Base-by-base conservation (phyloP, 2,113 vertebrate genomes). In the Pygoscelis adeliae region DNA sequence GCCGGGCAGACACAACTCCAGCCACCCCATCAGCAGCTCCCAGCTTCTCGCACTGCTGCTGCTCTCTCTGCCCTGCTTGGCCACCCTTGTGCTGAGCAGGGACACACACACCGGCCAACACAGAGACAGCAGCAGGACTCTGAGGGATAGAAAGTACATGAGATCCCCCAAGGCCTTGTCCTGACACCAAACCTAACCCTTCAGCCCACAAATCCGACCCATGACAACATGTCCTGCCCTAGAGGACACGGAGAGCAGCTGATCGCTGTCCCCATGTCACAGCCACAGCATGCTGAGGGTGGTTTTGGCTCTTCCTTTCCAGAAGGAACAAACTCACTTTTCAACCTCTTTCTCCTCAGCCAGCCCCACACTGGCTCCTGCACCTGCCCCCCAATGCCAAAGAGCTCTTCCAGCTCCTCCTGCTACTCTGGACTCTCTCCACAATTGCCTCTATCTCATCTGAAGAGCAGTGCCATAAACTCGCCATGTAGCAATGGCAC, bases 401-500 rank as follows among this genome's bases (percentile, higher is more conserved):
- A 91, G 56, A 67, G 13, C 5, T 47, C 44, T 58, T 47, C 40
- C 36, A 82, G 56, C n/a, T 65, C 26, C 21, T 88, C 8, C 36
- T 85, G 52, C 34, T 58, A 23, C 15, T 40, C 38, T 23, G 17
- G 21, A 61, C 40, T 72, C 26, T 76, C 26, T 15, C 25, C 25
- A 61, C 7, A 63, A 52, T 4, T 50, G 36, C 21, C 22, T 66
- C 52, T 55, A 6, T 7, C 40, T 44, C 32, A 9, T 50, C 30
- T 72, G 63, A 83, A 69, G 18, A 80, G 26, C 40, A 63, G 44
- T 16, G 11, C 27, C 38, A 62, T n/a, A 27, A 77, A 58, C 42
- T 36, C 3, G 0, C 16, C 36, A 22, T 0, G 4, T 1, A 62
- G 82, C 65, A 87, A 44, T 0, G 0, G 40, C 34, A 66, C 22